Conservation (phyloP, 2,113 vertebrate species). For the Pluvianellus socialis region DNA sequence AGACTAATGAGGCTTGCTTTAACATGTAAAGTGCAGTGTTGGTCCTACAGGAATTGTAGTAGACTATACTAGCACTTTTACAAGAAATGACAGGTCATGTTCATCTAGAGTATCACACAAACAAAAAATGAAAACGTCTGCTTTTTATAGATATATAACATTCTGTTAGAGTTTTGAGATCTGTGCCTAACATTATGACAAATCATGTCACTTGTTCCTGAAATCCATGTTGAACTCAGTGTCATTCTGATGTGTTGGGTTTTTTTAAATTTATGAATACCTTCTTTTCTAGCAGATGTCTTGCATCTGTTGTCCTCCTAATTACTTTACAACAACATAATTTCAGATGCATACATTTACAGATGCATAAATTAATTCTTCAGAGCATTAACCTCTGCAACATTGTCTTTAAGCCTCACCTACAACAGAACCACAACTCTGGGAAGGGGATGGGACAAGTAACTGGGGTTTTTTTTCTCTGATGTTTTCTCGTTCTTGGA, state of each 20-base stretch:
- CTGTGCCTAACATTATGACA: background rate
- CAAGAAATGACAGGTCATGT: background rate
- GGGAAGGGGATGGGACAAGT: background rate
- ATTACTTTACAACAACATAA: conserved; percentile 17
- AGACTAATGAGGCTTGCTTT: background rate
- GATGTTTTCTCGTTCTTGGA: background rate
- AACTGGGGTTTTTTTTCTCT: background rate
- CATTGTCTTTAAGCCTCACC: background rate
- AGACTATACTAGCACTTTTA: background rate
- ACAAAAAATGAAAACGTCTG: background rate
- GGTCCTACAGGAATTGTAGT: background rate
- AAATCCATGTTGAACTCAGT: conserved; percentile 37
- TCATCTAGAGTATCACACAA: background rate
- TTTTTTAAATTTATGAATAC: background rate
- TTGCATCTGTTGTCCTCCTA: background rate
- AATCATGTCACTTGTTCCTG: background rate
- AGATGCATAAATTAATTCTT: background rate
- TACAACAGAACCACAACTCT: background rate
- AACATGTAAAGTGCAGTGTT: background rate
- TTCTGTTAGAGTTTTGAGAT: conserved; percentile 22
- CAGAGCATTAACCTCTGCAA: background rate
- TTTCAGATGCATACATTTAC: background rate
- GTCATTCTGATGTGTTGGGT: conserved; percentile 7
- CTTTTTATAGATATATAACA: background rate
- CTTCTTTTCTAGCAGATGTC: background rate